Percentiles rank a stretch among this genome's conserved stretches.
Conservation (phyloP, 2,888 invertebrate species). For the Phrixothrix hirtus region DNA sequence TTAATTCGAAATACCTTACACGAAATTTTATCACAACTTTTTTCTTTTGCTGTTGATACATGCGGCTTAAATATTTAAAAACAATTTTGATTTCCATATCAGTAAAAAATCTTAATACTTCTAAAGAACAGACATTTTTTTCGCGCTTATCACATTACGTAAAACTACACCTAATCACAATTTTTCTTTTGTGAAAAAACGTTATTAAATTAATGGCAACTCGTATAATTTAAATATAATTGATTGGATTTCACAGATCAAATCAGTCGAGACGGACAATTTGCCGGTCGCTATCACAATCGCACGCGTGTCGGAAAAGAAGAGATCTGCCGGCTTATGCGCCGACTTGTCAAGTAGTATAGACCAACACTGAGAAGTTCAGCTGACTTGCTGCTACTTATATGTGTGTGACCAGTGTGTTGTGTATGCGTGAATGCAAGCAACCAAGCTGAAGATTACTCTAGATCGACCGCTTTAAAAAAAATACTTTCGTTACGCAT, state of each 20-base stretch:
- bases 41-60: slow-evolving; percentile 23
- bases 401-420: slow-evolving; percentile 47
- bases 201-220: no score
- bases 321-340: slow-evolving; percentile 36
- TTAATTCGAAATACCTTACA: slow-evolving; percentile 5
- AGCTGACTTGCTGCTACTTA: slow-evolving; percentile 44
- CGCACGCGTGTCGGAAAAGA: slow-evolving; percentile 38
- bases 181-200: slow-evolving; percentile 1
- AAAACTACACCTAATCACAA: slow-evolving; percentile 18
- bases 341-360: slow-evolving; percentile 37
- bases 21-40: slow-evolving; percentile 26
- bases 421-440: slow-evolving; percentile 43
- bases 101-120: slow-evolving; percentile 17
- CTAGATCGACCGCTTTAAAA: slow-evolving; percentile 41
- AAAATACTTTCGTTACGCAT: slow-evolving; percentile 31
- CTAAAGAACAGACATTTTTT: slow-evolving; percentile 7
- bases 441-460: slow-evolving; percentile 31
- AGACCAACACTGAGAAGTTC: slow-evolving; percentile 45
- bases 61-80: slow-evolving; percentile 10
- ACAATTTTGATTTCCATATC: background rate
- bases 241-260: slow-evolving; percentile 19
- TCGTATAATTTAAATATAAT: slow-evolving; percentile 14
- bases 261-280: slow-evolving; percentile 29
- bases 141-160: slow-evolving; percentile 9
- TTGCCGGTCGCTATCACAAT: slow-evolving; percentile 35